These are phyloP conservation scores for Aphaenogaster ashmeadi DNA, from an alignment of 1,140 invertebrate species.

Conservation along the genomic window DNA sequence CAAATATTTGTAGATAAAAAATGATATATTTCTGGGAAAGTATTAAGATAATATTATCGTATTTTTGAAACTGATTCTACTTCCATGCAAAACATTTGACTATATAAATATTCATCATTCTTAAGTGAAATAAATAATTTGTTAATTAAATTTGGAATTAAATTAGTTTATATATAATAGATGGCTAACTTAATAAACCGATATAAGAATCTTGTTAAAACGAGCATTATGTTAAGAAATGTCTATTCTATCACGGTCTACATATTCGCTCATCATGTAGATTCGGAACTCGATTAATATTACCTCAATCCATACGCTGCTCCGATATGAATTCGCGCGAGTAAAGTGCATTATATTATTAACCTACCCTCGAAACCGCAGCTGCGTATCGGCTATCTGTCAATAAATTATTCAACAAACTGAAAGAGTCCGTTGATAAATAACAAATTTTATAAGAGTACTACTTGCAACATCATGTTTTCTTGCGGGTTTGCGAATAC, in stretches of 20 bases:
- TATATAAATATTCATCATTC: background rate
- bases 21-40: background rate
- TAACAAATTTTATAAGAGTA: slow-evolving; percentile 55
- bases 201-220: slow-evolving; percentile 6
- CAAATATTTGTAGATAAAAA: background rate
- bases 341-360: slow-evolving; percentile 63
- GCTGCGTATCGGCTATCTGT: slow-evolving; percentile 60
- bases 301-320: slow-evolving; percentile 2
- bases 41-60: background rate
- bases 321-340: slow-evolving; percentile 52
- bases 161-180: background rate
- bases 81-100: background rate
- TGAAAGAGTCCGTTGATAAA: slow-evolving; percentile 45
- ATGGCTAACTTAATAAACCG: background rate
- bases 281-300: slow-evolving; percentile 45
- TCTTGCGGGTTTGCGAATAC: background rate
- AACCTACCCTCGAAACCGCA: slow-evolving; percentile 51
- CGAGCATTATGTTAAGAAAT: background rate
- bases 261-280: slow-evolving; percentile 7
- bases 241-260: background rate
- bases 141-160: slow-evolving; percentile 20
- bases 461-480: slow-evolving; percentile 24
- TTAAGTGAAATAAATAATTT: background rate
- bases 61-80: background rate
- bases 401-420: slow-evolving; percentile 59